Evolutionary conservation across 1,140 invertebrate genomes (phyloP).

Genomic region (Cydia amplana): DNA sequence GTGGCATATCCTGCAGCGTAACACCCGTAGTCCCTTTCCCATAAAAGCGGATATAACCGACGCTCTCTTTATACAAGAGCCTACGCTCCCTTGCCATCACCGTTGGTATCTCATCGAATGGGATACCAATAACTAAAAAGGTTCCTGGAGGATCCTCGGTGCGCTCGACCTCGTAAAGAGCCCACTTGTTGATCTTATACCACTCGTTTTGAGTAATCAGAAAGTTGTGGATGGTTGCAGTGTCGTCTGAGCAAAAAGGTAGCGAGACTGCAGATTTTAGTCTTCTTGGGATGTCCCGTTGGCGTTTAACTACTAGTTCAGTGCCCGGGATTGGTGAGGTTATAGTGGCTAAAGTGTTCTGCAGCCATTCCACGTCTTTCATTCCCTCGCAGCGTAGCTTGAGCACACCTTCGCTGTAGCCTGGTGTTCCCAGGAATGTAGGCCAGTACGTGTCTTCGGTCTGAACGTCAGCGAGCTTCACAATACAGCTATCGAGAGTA

Average conservation of each 20-base stretch:
- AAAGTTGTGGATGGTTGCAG: neutral
- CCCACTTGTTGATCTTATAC: neutral
- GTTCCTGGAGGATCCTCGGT: neutral
- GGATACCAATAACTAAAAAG: neutral
- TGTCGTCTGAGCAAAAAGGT: neutral
- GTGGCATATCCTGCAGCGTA: neutral
- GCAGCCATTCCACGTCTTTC: neutral
- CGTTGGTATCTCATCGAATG: neutral
- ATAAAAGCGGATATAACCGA: neutral
- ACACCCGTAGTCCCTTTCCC: neutral
- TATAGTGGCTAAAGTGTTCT: neutral
- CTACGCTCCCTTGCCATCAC: neutral
- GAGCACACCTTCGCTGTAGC: neutral
- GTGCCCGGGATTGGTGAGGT: neutral
- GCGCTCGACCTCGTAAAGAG: neutral
- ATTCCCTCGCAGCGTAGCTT: neutral
- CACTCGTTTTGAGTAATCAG: neutral
- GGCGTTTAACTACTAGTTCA: neutral
- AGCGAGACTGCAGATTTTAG: neutral
- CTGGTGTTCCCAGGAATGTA: neutral
- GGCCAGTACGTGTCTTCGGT: neutral
- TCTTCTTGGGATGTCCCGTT: neutral
- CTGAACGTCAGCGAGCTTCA: neutral
- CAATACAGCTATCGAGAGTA: neutral
- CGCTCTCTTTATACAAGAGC: neutral